Evolutionary conservation across 2,797 vertebrate species (phyloP), one percentile per base, ranked within the genome.

Genomic region (Cynodonichthys magdalenae): DNA sequence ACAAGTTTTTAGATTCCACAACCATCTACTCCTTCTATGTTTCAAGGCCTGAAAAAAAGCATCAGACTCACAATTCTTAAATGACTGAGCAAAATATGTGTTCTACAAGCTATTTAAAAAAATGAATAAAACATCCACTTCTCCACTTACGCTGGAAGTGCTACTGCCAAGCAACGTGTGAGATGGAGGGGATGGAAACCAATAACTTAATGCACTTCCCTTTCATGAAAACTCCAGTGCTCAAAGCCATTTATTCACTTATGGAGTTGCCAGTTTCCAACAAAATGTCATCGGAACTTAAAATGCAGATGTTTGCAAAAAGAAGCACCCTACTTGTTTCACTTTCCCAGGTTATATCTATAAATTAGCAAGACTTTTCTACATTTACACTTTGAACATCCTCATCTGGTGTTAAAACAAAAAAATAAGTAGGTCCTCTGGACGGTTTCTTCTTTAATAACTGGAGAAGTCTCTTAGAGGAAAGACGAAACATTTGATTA

Each of bases 141-240:
- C 67, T 79, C 49, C 48, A 51, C 69, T 74, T 68, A 60, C 65
- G 47, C 73, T 20, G 41, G 24, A 66, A 62, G 59, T 15, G 59
- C 62, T 65, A 51, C 59, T 24, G 77, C 79, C 86, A 84, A 84
- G 59, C 74, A 46, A 53, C 71, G 80, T 78, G 78, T 81, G 80
- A 80, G 28, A 56, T 54, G 71, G 68, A 74, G 71, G 80, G 72
- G 65, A 71, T 81, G 87, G 81, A 88, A 85, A 79, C 79, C 74
- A 69, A 64, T 65, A 61, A 80, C 65, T 81, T 34, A 53, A 84
- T 75, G 68, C 77, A 71, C 68, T 86, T 83, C 80, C 75, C 69
- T 70, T 75, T 65, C 80, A 75, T n/a, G 71, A 79, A 85, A 83
- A 65, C 54, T 36, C 15, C 19, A 75, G 52, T 28, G 67, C 77